These are phyloP conservation scores for Cuculus canorus DNA, from an alignment of 2,797 vertebrate genomes.

Conservation along the genomic window DNA sequence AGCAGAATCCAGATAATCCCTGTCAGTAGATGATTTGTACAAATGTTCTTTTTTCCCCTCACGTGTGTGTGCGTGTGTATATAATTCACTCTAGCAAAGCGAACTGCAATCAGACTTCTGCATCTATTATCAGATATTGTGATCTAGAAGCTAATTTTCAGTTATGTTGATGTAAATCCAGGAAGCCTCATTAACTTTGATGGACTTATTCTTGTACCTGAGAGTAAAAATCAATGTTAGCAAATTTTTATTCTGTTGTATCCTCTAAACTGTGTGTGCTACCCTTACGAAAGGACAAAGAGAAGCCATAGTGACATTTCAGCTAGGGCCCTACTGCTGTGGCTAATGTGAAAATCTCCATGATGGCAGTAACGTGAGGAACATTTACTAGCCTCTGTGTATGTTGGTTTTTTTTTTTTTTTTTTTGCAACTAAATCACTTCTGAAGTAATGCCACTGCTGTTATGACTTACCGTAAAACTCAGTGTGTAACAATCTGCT, in stretches of 20 bases:
- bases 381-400: slow-evolving; percentile 4
- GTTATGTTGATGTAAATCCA: slow-evolving; percentile 48
- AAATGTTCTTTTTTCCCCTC: not conserved
- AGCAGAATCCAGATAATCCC: slow-evolving; percentile 42
- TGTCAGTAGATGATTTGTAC: slow-evolving; percentile 39
- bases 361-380: not conserved
- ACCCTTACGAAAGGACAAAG: not conserved
- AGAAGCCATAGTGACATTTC: not conserved
- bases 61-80: not conserved
- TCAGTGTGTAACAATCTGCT: slow-evolving; percentile 20
- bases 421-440: slow-evolving; percentile 22
- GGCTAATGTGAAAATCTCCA: not conserved
- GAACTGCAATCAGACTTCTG: slow-evolving; percentile 46
- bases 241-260: not conserved
- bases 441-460: slow-evolving; percentile 22
- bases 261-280: not conserved
- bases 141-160: slow-evolving; percentile 56
- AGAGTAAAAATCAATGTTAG: not conserved
- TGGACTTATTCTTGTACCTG: slow-evolving; percentile 39
- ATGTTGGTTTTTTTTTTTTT: not conserved
- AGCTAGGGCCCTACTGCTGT: not conserved
- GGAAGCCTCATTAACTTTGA: slow-evolving; percentile 45
- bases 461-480: slow-evolving; percentile 19
- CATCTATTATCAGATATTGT: slow-evolving; percentile 61
- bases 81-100: slow-evolving; percentile 34